phyloP scores from a whole-genome alignment of 2,797 vertebrate genomes.

The Leptatherina wallacei region DNA sequence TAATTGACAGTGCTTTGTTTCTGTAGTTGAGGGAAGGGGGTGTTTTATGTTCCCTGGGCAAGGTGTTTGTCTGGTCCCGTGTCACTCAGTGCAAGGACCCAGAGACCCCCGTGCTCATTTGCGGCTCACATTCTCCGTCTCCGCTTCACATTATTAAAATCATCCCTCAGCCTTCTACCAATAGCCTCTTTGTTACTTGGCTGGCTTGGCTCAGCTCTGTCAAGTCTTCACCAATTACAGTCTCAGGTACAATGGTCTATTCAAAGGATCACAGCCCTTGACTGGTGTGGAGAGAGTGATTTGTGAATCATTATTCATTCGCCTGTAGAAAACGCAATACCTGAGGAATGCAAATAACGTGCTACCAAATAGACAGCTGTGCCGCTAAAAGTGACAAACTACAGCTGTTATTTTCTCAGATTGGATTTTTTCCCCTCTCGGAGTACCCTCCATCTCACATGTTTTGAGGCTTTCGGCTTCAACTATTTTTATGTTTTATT shows the following conservation, averaged over 20 bases:
- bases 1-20: constrained; percentile 86
- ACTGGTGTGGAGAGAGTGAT: constrained; percentile 97
- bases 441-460: constrained; percentile 67
- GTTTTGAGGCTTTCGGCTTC: constrained; percentile 70
- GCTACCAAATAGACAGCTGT: constrained; percentile 90
- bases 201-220: constrained; percentile 96
- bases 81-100: constrained; percentile 98
- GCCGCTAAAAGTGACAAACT: constrained; percentile 90
- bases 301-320: constrained; percentile 99
- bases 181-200: constrained; percentile 98
- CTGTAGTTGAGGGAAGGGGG: constrained; percentile 82
- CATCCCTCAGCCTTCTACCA: constrained; percentile 96
- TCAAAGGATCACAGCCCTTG: constrained; percentile 98
- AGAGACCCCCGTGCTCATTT: constrained; percentile 97
- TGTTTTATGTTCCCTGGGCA: constrained; percentile 83
- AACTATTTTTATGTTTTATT: constrained; percentile 68
- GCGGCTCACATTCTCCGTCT: constrained; percentile 90
- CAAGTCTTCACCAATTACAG: constrained; percentile 99
- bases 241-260: constrained; percentile 99
- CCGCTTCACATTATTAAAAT: constrained; percentile 99
- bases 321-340: constrained; percentile 94
- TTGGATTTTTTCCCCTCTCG: constrained; percentile 78
- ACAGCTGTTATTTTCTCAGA: constrained; percentile 90
- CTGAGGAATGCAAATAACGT: constrained; percentile 99
- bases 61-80: constrained; percentile 91